These are phyloP conservation scores for Octonoba sinensis DNA, from an alignment of 2,888 invertebrate species.

Conservation along the genomic window DNA sequence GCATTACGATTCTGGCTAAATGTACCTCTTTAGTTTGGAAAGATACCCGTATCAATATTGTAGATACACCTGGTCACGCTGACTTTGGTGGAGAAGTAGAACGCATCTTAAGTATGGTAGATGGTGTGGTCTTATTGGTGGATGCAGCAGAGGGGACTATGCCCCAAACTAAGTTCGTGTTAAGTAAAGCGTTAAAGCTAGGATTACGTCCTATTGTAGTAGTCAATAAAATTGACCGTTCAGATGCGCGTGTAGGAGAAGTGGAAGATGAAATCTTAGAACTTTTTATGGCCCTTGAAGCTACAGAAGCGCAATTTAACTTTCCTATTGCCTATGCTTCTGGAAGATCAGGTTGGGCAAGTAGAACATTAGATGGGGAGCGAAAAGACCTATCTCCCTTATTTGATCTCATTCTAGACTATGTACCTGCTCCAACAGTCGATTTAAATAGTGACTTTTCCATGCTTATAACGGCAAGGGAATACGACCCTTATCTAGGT, in stretches of 20 bases:
- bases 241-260: neutral
- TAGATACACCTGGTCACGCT: conserved; percentile 10
- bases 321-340: conserved; percentile 7
- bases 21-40: neutral
- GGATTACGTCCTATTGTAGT: neutral
- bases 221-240: conserved; percentile 7
- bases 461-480: neutral
- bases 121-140: neutral
- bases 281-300: neutral
- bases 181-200: neutral
- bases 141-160: conserved; percentile 2
- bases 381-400: neutral
- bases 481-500: conserved; percentile 1
- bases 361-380: no score
- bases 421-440: neutral
- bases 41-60: conserved; percentile 1
- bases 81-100: conserved; percentile 17
- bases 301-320: conserved; percentile 1
- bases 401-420: neutral
- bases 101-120: neutral
- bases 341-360: neutral
- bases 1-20: conserved; percentile 12
- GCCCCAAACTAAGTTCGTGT: conserved; percentile 7
- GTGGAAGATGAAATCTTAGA: neutral
- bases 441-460: neutral